Evolutionary conservation across 2,113 vertebrate genomes (phyloP), one percentile per base, ranked within the genome.

Genomic region (Coryphaenoides rupestris): DNA sequence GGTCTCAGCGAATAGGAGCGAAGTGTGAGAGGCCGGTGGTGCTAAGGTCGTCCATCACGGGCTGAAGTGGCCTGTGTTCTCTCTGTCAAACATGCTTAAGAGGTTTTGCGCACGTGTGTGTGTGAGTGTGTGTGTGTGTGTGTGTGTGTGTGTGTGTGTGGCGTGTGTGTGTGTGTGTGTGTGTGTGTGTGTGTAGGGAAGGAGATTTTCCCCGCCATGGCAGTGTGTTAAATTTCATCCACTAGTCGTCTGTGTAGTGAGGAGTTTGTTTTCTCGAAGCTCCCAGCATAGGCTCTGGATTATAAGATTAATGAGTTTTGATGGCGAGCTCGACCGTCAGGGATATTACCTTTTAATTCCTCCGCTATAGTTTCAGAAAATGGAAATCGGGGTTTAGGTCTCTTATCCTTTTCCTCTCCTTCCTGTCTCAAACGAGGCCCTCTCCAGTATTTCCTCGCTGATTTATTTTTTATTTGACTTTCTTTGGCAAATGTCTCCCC

Each of bases 1-100:
- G 6, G 33, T 40, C 6, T 40, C 33, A 10, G 6, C 33, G 3
- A 62, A 71, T 67, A 59, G 45, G 60, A 71, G 65, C 81, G 72
- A 80, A 77, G 75, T 75, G 71, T 63, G 80, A 86, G 65, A 59
- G 73, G 69, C 59, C 73, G 13, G 71, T 59, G 69, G 56, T 64
- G 33, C 65, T 65, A 65, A 69, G 65, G 58, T 73, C 63, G 54
- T 79, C 75, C 69, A 69, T 81, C 79, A 71, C 65, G 50, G 63
- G 24, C 63, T 63, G 62, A 81, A 75, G 83, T 77, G 67, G 46
- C 75, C 68, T 63, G 72, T 64, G 60, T 73, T 70, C 58, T 47
- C 52, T 70, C 75, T 78, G 69, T 79, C 76, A 79, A 70, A 74
- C 1, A 21, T 16, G 58, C 70, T 70, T 63, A 69, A 47, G 50